Evolutionary conservation across 2,797 vertebrate genomes (phyloP).

Genomic region (Sebastes aleutianus): DNA sequence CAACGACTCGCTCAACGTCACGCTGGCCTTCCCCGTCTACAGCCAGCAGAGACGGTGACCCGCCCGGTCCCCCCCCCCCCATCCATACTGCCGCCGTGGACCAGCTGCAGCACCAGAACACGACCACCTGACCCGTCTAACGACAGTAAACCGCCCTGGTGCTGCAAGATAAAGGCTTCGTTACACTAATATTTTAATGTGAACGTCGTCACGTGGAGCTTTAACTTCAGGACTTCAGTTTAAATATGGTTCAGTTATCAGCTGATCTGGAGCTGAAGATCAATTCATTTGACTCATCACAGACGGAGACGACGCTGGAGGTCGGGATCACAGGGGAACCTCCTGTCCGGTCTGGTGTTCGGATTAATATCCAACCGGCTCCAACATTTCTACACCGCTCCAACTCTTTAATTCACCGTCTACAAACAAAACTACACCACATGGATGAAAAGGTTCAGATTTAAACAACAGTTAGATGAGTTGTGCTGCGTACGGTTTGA

Average conservation of each 20-base stretch:
- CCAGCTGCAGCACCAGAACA: not conserved
- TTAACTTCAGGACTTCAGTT: not conserved
- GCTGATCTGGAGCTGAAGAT: too few species aligned
- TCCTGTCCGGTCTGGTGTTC: too few species aligned
- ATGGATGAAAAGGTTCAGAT: too few species aligned
- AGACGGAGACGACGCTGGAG: too few species aligned
- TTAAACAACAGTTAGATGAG: too few species aligned
- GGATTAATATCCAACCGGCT: too few species aligned
- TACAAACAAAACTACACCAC: not conserved
- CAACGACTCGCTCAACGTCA: conserved; percentile 93
- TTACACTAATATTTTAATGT: not conserved
- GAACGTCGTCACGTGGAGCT: not conserved
- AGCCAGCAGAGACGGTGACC: conserved; percentile 81
- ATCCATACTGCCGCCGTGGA: too few species aligned
- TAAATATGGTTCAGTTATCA: too few species aligned
- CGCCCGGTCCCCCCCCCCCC: not conserved
- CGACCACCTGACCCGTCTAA: not conserved
- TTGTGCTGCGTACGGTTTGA: too few species aligned
- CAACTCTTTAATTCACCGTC: not conserved
- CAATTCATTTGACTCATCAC: not conserved
- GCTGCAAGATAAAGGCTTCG: not conserved
- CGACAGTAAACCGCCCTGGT: not conserved
- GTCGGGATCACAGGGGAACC: not conserved
- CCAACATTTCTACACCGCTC: too few species aligned
- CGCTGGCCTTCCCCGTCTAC: conserved; percentile 89